Evolutionary conservation across 2,797 vertebrate species (phyloP).

Genomic region (Microcaecilia unicolor): DNA sequence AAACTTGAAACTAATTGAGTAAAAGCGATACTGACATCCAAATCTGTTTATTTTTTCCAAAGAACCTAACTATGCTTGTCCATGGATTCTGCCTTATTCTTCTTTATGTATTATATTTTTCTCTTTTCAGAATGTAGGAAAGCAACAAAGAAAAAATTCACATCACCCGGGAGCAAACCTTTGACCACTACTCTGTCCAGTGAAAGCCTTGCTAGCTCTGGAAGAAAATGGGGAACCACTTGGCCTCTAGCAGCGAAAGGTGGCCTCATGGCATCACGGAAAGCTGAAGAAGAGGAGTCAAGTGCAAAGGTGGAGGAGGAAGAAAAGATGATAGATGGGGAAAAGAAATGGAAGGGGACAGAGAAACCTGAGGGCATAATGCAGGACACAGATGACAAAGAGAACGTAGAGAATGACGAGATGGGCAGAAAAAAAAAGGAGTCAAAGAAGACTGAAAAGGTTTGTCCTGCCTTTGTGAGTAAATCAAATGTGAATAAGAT

Average conservation of each 20-base stretch:
- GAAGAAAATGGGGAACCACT: not conserved
- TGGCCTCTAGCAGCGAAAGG: not conserved
- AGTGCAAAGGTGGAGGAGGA: too few species aligned
- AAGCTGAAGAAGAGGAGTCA: too few species aligned
- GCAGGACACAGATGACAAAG: not conserved
- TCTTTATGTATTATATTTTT: constrained; percentile 1
- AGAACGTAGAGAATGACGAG: too few species aligned
- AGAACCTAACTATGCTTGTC: too few species aligned
- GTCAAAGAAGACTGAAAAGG: too few species aligned
- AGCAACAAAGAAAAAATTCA: constrained; percentile 22
- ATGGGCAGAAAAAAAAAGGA: too few species aligned
- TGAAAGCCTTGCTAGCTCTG: not conserved
- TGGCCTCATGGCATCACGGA: not conserved
- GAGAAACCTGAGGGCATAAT: not conserved
- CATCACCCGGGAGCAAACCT: constrained; percentile 16
- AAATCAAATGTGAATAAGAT: too few species aligned
- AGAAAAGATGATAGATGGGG: too few species aligned
- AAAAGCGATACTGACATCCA: too few species aligned
- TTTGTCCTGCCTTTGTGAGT: not conserved
- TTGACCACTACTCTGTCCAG: not conserved
- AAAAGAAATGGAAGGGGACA: constrained; percentile 19
- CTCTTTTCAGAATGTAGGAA: constrained; percentile 24
- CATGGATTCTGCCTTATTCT: constrained; percentile 4
- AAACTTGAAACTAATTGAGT: too few species aligned
- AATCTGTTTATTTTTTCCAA: too few species aligned